Evolutionary conservation across 2,113 vertebrate species (phyloP), one percentile per base, ranked within the genome.

Genomic region (Jaculus jaculus): DNA sequence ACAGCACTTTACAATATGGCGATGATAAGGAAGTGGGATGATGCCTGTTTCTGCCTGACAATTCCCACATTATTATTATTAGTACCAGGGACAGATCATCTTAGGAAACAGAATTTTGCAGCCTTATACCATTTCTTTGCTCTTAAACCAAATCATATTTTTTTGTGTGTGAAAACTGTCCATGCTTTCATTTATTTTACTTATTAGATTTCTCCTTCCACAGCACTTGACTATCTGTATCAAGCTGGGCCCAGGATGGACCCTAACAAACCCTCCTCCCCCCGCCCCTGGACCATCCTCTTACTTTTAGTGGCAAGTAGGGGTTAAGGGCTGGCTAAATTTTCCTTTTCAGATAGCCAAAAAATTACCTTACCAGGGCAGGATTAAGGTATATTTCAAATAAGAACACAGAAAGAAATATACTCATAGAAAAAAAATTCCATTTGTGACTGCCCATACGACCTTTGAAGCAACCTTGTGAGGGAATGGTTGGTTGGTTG

Each of bases 361-460:
- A 17, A 95, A 85, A 21, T 89, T 90, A 91, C 66, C n/a, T 86
- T 60, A 90, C 24, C 21, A 93, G 18, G 3, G 30, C 32, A 93
- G 37, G 58, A 68, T 23, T 74, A 69, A 84, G 42, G 13, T 73
- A 81, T 51, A 34, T 86, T 92, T 89, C 47, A 92, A 90, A n/a
- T 66, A 34, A 93, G 65, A 71, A 89, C 5, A 80, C 0, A 10
- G 61, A 42, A 72, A 65, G 84, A 78, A 86, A 61, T 73, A 30
- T 34, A 81, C 32, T 73, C 30, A 28, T 17, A 85, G 54, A 82
- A 94, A 68, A 68, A 79, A 42, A 83, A 78, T 51, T 63, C 51
- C 23, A 79, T 90, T 37, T 93, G 28, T 61, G 47, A 23, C 60
- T 88, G 30, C 10, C 16, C 78, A 32, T 37, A 69, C 63, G 24